Base-by-base conservation (phyloP, 2,113 vertebrate species). In the Paracanthobrama guichenoti region DNA sequence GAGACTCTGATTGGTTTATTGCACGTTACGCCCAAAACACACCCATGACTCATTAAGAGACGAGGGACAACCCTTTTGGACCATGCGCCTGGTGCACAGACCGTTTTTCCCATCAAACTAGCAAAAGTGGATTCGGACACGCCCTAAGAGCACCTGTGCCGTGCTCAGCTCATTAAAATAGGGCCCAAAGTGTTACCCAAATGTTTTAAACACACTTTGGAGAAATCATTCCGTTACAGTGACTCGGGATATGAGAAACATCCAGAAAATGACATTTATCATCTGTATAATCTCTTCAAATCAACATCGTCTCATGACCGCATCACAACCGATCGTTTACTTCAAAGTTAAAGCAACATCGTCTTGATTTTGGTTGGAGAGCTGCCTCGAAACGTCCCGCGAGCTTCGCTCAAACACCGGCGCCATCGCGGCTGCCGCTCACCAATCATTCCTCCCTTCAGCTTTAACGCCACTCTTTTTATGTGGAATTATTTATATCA, bases 401-500 rank as follows among this genome's bases (percentile, higher is more conserved):
- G 4, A 59, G 79, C 74, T 39, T 79, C 46, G 1, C 76, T 80
- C 53, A 24, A 10, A 53, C 75, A 12, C 59, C 35, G 86, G 66
- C 74, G 55, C 84, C 74, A 44, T 48, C 48, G n/a, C 57, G 78
- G 71, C 79, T 59, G 62, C 76, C 6, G 64, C 66, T 6, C 55
- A 67, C 31, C 67, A 18, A 14, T 78, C 46, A 31, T 76, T 24
- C 16, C 39, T 44, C 10, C 31, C 31, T 35, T 74, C 28, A 69
- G 16, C 53, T 74, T 74, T 73, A 74, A 59, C 46, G 73, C 66
- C 26, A 39, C 11, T 1, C 44, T 74, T 83, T 31, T 83, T 66
- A 82, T 87, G 75, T 83, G 84, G 74, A 78, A 79, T 64, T 48
- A n/a, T 66, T 85, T 64, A 72, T 82, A 80, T 69, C 42, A 62